phyloP scores from a whole-genome alignment of 2,888 invertebrate species.

The Eupithecia abbreviata region DNA sequence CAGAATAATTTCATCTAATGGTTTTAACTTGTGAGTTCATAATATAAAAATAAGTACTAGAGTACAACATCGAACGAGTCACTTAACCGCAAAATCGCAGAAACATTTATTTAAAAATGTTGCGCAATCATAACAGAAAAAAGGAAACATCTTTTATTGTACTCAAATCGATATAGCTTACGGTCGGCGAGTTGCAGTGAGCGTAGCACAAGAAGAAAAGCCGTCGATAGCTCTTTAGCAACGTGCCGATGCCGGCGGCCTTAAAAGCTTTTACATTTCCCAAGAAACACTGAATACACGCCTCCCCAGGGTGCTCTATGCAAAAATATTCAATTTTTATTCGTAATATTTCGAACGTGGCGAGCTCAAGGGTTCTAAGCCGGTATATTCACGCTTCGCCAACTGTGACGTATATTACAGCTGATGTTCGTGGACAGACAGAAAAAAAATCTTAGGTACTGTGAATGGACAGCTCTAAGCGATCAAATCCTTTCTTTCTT shows the following conservation, averaged over 20 bases:
- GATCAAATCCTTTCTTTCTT: not conserved
- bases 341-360: slow-evolving; percentile 69
- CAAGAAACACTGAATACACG: slow-evolving; percentile 74
- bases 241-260: slow-evolving; percentile 72
- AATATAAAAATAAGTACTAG: too few species aligned
- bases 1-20: too few species aligned
- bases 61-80: too few species aligned
- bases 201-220: slow-evolving; percentile 51
- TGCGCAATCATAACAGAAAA: not conserved
- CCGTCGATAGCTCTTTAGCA: slow-evolving; percentile 71
- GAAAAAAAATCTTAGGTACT: not conserved
- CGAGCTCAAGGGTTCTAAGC: slow-evolving; percentile 67
- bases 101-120: not conserved
- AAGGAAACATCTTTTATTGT: slow-evolving; percentile 38
- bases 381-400: slow-evolving; percentile 72
- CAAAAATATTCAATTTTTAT: slow-evolving; percentile 81
- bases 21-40: too few species aligned
- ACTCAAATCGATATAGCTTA: slow-evolving; percentile 74
- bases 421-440: slow-evolving; percentile 34
- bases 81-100: not conserved
- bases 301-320: slow-evolving; percentile 67
- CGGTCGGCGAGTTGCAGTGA: slow-evolving; percentile 54
- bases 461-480: slow-evolving; percentile 6
- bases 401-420: slow-evolving; percentile 62
- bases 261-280: slow-evolving; percentile 82